Conservation (phyloP, 1,140 invertebrate species). For the Whitmania pigra region DNA sequence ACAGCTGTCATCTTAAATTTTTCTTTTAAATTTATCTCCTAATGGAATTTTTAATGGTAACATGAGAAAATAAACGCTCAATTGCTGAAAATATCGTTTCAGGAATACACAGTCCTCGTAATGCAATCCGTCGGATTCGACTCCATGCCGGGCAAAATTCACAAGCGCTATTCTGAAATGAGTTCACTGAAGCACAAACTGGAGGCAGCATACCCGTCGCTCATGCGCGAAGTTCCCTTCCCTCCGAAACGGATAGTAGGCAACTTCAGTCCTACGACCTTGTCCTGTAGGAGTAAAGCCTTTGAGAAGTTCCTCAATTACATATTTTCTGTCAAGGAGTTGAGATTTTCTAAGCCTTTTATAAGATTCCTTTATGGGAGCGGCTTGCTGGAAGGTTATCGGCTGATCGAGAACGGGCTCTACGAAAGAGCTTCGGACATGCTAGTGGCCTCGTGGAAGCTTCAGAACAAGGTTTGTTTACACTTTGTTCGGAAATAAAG, state of each 20-base stretch:
- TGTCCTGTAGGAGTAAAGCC: conserved; percentile 54
- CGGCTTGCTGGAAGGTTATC: conserved; percentile 41
- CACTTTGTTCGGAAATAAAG: not conserved
- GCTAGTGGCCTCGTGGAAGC: not conserved
- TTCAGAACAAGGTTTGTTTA: conserved; percentile 15
- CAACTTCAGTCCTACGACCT: conserved; percentile 60
- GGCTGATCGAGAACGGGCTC: conserved; percentile 27
- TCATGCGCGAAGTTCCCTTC: conserved; percentile 52
- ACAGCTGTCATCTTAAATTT: not conserved
- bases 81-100: conserved; percentile 22
- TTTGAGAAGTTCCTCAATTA: conserved; percentile 57
- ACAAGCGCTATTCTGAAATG: conserved; percentile 64
- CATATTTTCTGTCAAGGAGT: conserved; percentile 47
- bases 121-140: conserved; percentile 33
- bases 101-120: conserved; percentile 39
- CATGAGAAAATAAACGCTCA: not conserved
- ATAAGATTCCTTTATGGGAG: conserved; percentile 55
- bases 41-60: not conserved
- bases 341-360: conserved; percentile 52
- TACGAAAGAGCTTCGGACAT: conserved; percentile 8
- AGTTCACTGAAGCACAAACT: conserved; percentile 53
- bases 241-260: conserved; percentile 61
- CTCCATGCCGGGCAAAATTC: conserved; percentile 49
- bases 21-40: not conserved
- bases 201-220: conserved; percentile 49